Evolutionary conservation across 2,888 invertebrate genomes (phyloP), one percentile per base, ranked within the genome.

Genomic region (Dynastes hyllus): DNA sequence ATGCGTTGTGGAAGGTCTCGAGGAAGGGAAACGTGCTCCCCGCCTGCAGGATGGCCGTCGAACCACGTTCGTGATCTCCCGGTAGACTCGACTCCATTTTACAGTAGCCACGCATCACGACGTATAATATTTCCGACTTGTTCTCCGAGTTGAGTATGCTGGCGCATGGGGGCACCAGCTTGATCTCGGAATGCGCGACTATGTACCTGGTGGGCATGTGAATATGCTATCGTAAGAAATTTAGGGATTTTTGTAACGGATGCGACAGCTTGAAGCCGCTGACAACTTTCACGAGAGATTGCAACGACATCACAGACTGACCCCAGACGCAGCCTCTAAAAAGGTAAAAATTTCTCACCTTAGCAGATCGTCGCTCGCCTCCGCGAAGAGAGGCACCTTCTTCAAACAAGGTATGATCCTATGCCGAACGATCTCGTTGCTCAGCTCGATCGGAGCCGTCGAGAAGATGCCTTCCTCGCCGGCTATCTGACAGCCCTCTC

Each of bases 21-120:
- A 80, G 40, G 45, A 80, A 80, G 1, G 80, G 81, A 63, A 80
- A 81, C 5, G 79, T 75, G 61, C 79, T 79, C 1, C 80, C 80
- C 2, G 53, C 50, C 66, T 78, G 29, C 22, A 80, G 40, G 27
- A 80, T 76, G 11, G 77, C 53, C 16, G 77, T 76, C 9, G 79
- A 37, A 1, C 67, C 67, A 2, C 78, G 51, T 61, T 81, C 80
- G 0, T 61, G 53, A 71, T 81, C 81, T 11, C 81, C 81, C 0
- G 80, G 80, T 27, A 81, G 51, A 16, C 45, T 51, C 4, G 78
- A 80, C 11, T 9, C 11, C 78, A 81, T 80, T 27, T 63, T 66
- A 29, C 81, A 81, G 32, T 79, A 80, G 11, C 80, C 80, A 37
- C 76, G 55, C 78, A 78, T 78, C 5, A 80, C 63, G 2, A 80